phyloP scores from a whole-genome alignment of 2,888 invertebrate species.

The Rutpela maculata region DNA sequence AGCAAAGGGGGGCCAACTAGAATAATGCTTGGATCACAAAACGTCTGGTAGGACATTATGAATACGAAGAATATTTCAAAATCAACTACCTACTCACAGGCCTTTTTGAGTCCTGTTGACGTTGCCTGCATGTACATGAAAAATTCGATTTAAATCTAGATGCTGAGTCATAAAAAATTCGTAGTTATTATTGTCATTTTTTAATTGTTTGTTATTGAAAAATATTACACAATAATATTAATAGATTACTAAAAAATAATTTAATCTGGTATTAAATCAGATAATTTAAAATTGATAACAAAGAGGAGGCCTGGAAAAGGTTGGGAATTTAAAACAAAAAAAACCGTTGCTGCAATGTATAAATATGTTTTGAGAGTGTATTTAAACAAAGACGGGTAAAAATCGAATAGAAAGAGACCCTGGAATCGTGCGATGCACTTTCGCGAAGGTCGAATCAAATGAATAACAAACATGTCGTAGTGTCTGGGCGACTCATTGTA shows the following conservation, averaged over 20 bases:
- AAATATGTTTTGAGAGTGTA: constrained; percentile 63
- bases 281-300: constrained; percentile 29
- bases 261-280: constrained; percentile 31
- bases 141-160: neutral
- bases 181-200: constrained; percentile 17
- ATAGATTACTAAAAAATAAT: constrained; percentile 23
- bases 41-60: too few relatives aligned
- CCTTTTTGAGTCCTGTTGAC: neutral
- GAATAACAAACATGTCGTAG: constrained; percentile 70
- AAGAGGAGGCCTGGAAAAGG: constrained; percentile 36
- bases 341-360: constrained; percentile 43
- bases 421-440: constrained; percentile 74
- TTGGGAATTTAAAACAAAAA: constrained; percentile 32
- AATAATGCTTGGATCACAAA: too few relatives aligned
- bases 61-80: too few relatives aligned
- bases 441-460: constrained; percentile 73
- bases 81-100: too few relatives aligned
- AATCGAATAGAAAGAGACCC: constrained; percentile 71
- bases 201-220: constrained; percentile 36
- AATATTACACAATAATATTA: constrained; percentile 34
- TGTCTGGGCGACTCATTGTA: constrained; percentile 64
- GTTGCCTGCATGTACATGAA: neutral
- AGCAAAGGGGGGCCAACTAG: too few relatives aligned
- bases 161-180: constrained; percentile 14
- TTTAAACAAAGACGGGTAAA: constrained; percentile 68